Base-by-base conservation (phyloP, 64 coral and sea anemone species). In the Stichodactyla mertensii region DNA sequence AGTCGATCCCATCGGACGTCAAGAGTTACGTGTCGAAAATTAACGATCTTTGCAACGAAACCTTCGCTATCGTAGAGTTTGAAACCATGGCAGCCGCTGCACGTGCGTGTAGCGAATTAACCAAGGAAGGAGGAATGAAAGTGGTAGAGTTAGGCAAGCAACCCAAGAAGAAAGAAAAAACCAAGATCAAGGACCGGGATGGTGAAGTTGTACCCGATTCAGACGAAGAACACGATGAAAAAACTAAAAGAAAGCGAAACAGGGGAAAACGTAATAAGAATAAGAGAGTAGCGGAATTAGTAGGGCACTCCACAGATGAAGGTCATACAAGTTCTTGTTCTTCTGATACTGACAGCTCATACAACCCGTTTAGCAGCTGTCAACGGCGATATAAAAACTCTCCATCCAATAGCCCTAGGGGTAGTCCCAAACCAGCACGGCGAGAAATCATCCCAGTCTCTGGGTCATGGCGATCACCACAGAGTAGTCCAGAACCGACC, bases 1-100 rank as follows among this genome's bases (percentile, higher is more conserved):
- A 99, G 83, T 14, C 90, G 7, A 87, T 95, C 7, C 97, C 97
- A 20, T 58, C 55, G 11, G 97, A 99, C 78, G 81, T 94, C 16
- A 99, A 95, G 78, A 54, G 64, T 26, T 84, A 92, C 52, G 90
- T 95, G 66, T 23, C 88, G 7, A 95, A 87, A 56, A 80, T 92
- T 69, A 90, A 93, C 4, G 97, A 99, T 36, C 87, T 98, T 51
- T 79, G 85, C 16, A 91, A 78, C 23, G 97, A 99, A 85, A 85
- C 90, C 0, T 95, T 89, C 57, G 97, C 97, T 52, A 89, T 99
- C 51, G 83, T 99, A 7, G 97, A 92, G 26, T 99, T 99, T 77
- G 97, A 99, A 78, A 99, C 97, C 16, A 99, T 99, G 97, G 97
- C 97, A 71, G 97, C 97, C 0, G 93, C 97, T 0, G 97, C 97